These are phyloP conservation scores for Urophycis tenuis DNA, from an alignment of 2,797 vertebrate species.

Conservation along the genomic window DNA sequence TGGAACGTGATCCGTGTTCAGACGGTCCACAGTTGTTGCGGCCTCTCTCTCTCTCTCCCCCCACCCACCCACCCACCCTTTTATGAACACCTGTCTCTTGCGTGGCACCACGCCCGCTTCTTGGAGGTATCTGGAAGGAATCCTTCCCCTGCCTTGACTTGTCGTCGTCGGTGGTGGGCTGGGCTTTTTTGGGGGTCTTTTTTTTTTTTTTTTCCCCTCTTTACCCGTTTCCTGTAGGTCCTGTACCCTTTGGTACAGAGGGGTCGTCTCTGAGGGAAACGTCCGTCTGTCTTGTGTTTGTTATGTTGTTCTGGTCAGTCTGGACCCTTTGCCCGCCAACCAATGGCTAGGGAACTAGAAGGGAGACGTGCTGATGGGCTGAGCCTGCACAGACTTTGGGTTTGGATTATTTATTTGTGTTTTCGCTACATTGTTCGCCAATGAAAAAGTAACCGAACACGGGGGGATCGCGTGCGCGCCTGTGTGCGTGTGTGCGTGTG, in stretches of 20 bases:
- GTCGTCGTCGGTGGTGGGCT: neutral
- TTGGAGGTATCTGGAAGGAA: neutral
- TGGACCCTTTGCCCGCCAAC: too few relatives aligned
- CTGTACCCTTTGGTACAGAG: neutral
- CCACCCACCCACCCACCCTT: neutral
- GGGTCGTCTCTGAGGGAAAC: too few relatives aligned
- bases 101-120: neutral
- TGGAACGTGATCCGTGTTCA: constrained; percentile 28
- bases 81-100: constrained; percentile 43
- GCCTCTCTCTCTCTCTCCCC: too few relatives aligned
- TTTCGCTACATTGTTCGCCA: neutral
- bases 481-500: too few relatives aligned
- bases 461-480: too few relatives aligned
- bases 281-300: neutral
- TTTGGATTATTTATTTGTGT: too few relatives aligned
- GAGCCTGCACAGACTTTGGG: neutral
- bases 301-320: neutral
- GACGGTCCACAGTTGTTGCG: constrained; percentile 47
- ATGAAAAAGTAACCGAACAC: neutral
- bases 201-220: neutral
- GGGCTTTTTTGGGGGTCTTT: neutral
- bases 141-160: neutral
- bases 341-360: too few relatives aligned
- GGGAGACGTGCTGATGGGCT: neutral
- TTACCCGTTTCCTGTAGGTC: neutral